These are phyloP conservation scores for Podocnemis expansa DNA, from an alignment of 2,113 vertebrate genomes.

Conservation along the genomic window DNA sequence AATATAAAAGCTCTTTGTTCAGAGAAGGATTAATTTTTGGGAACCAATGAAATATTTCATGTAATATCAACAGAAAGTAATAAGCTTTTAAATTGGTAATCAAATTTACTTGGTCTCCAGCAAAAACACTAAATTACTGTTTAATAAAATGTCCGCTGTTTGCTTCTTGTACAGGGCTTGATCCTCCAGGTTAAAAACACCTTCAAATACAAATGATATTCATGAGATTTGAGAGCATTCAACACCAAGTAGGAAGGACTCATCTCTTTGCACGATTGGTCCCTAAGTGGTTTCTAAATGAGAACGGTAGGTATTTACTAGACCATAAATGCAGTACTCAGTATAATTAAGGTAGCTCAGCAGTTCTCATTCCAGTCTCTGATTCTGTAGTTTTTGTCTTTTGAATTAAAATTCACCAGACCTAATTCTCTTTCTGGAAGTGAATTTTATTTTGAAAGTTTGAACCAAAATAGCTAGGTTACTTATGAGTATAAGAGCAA, in stretches of 20 bases:
- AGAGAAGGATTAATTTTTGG: conserved; percentile 16
- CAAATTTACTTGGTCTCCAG: conserved; percentile 14
- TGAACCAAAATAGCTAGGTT: neutral
- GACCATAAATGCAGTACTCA: neutral
- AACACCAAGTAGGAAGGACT: neutral
- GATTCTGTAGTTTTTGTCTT: neutral
- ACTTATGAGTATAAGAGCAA: neutral
- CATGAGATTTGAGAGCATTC: neutral
- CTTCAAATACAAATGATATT: neutral
- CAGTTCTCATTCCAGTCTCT: neutral
- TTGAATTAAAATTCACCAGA: neutral
- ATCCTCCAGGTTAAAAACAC: neutral
- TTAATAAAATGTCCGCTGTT: neutral
- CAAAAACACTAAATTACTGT: neutral
- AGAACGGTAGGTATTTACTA: neutral
- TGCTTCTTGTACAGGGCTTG: neutral
- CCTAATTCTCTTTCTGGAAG: neutral
- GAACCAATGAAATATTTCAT: conserved; percentile 19
- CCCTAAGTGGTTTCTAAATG: neutral
- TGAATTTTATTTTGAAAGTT: neutral
- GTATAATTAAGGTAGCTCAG: neutral
- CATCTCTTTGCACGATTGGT: neutral
- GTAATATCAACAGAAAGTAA: conserved; percentile 47
- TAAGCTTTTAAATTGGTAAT: conserved; percentile 20
- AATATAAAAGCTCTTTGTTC: conserved; percentile 66